Conservation (phyloP, 1,140 invertebrate species). For the Aphaenogaster floridana region DNA sequence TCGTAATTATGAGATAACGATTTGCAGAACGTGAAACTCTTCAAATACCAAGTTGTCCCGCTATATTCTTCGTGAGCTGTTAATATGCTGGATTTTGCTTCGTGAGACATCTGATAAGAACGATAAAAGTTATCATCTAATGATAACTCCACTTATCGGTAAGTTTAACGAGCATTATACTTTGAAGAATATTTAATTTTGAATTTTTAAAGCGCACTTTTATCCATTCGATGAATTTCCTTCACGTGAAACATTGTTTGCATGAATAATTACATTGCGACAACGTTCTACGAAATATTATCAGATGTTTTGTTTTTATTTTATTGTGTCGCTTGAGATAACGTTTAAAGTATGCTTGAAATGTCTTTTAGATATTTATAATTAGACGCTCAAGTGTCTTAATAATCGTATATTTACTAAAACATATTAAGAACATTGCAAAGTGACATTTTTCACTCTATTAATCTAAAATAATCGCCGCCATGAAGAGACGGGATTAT, state of each 20-base stretch:
- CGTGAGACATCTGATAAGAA: constrained; percentile 23
- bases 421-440: background rate
- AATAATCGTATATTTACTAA: background rate
- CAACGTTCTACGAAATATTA: background rate
- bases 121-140: constrained; percentile 24
- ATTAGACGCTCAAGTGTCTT: background rate
- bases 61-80: background rate
- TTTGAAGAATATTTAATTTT: background rate
- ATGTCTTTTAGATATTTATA: background rate
- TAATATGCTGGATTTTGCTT: background rate
- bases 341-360: background rate
- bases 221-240: background rate
- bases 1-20: background rate
- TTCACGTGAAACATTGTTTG: background rate
- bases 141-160: background rate
- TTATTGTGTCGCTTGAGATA: background rate
- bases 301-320: background rate
- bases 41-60: background rate
- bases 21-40: constrained; percentile 3
- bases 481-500: background rate
- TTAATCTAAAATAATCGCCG: background rate
- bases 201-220: background rate
- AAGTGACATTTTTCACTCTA: background rate
- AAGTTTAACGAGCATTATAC: background rate
- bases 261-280: background rate